Conservation (phyloP, 2,113 vertebrate genomes). For the Zosterops pallidus region DNA sequence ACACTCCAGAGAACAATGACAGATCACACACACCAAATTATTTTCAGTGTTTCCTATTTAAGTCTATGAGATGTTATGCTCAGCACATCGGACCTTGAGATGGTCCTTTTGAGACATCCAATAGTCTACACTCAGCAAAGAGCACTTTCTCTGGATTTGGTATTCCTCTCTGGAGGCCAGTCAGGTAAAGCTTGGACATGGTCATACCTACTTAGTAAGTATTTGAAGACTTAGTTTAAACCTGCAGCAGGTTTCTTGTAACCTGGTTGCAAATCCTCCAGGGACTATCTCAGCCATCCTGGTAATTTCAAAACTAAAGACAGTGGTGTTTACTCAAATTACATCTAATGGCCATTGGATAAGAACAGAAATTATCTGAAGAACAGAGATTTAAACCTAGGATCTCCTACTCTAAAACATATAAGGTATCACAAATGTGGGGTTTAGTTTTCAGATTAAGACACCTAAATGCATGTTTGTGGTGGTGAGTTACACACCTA, state of each 20-base stretch:
- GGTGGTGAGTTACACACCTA: not conserved
- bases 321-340: not conserved
- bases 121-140: not conserved
- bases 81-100: not conserved
- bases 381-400: not conserved
- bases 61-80: not conserved
- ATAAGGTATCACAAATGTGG: accelerated
- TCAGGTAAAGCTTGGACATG: not conserved
- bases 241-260: not conserved
- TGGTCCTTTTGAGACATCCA: not conserved
- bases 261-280: not conserved
- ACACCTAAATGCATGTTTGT: not conserved
- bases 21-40: not conserved
- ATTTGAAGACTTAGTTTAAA: not conserved
- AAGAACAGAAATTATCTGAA: not conserved
- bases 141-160: not conserved
- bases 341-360: not conserved
- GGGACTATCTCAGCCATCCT: not conserved
- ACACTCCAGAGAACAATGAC: not conserved
- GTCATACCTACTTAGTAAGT: not conserved
- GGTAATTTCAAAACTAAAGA: not conserved
- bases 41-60: not conserved
- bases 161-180: not conserved
- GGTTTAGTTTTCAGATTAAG: not conserved
- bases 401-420: not conserved